Base-by-base conservation (phyloP, 2,797 vertebrate genomes). In the Molossus molossus region DNA sequence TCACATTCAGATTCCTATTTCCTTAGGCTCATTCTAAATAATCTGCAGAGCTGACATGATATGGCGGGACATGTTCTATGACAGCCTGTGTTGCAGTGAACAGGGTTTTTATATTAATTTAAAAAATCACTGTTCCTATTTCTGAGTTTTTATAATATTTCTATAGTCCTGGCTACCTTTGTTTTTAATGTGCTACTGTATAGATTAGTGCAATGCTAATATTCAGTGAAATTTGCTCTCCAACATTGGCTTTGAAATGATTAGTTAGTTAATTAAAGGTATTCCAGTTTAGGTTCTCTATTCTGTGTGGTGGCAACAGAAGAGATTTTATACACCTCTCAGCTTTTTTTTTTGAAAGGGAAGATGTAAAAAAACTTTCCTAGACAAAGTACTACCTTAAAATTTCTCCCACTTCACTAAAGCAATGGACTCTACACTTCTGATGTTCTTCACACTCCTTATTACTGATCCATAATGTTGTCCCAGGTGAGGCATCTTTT, bases 41-140 rank as follows among this genome's bases (percentile, higher is more conserved):
- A 15, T 70, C 9, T 62, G 45, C 75, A 72, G 23, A 57, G 45
- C 37, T 64, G n/a, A 82, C 50, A 9, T 60, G n/a, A 76, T 6
- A 6, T 67, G 27, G 23, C 77, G 53, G 50, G 25, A 29, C 12
- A 45, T 58, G 45, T 15, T 86, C 53, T 17, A 20, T 53, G 45
- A 60, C 37, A 93, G 33, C 6, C 9, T 86, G 14, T 73, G 14
- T 27, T 73, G 45, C 37, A 77, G 20, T 62, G 40, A 65, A 83
- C n/a, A 84, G 21, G 55, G 53, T n/a, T 89, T 92, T 92, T 91
- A n/a, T 87, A 27, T 86, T 86, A 79, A 27, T 53, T 81, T 73
- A 69, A 57, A 48, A 45, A 7, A 9, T 77, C 27, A 82, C 29
- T 57, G 20, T 40, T 48, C 55, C 6, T 60, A 17, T 92, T 87